Base-by-base conservation (phyloP, 2,888 invertebrate species). In the Dilophus febrilis region DNA sequence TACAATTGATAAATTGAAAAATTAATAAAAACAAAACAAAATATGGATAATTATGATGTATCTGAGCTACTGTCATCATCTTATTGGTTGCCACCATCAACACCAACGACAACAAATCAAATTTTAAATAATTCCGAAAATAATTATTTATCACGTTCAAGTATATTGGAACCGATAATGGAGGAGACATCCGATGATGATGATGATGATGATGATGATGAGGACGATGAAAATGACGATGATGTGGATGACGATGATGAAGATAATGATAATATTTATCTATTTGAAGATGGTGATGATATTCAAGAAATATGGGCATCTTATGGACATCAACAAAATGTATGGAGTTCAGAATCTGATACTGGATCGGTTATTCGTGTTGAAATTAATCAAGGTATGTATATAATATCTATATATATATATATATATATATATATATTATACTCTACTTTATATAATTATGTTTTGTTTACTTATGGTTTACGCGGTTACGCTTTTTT, bases 161-260 rank as follows among this genome's bases (percentile, higher is more conserved):
- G 58, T 51, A 58, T 61, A 53, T 69, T 86, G 64, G 86, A 87
- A 62, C 86, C 87, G 19, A 87, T 87, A 57, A 71, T 84, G 53
- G 87, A 87, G 63, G 87, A 87, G 63, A 86, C 86, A 14, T 83
- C 84, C 49, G 86, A 87, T 64, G 86, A 87, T 48, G 62, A 63
- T 48, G 62, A 63, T 43, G 55, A 54, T 31, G 40, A 34, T 22
- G 27, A 36, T 22, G 38, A 32, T 29, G 40, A 27, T 6, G 37
- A 41, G 12, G 27, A n/a, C n/a, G 28, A 28, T 8, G 28, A 28
- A 11, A 11, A 28, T 8, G 28, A 28, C 8, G 28, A 28, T 10
- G 28, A 28, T 10, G 28, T 28, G n/a, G n/a, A n/a, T n/a, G n/a
- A n/a, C n/a, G n/a, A n/a, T n/a, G n/a, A n/a, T n/a, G n/a, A n/a